Evolutionary conservation across 2,797 vertebrate genomes (phyloP), one percentile per base, ranked within the genome.

Genomic region (Sebastes itinus): DNA sequence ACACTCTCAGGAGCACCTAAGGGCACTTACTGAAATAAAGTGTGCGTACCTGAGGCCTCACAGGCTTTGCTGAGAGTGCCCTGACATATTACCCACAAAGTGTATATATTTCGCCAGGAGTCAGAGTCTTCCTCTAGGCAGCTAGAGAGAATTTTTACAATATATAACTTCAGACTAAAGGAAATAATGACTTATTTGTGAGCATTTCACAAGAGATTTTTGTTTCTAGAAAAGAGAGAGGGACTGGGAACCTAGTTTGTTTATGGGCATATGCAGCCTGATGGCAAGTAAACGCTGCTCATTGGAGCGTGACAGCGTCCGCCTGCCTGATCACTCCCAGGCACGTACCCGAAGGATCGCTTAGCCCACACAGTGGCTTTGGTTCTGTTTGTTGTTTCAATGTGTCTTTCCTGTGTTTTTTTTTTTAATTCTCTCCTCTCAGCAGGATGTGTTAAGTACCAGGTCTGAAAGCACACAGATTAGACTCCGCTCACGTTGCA

Each of bases 381-480:
- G 5, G 49, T 82, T 60, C 10, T 56, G 49, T 80, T 88, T 86
- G 84, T 83, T 87, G 60, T 80, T 78, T 63, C 56, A n/a, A 25
- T 54, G 75, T 79, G 70, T 79, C 33, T 72, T 68, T 74, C 62
- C 20, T 68, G 22, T 22, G 9, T 11, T 42, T 32, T 49, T 27
- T 25, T 11, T 32, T 60, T 10, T 10, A 28, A 64, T 58, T 59
- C 42, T 75, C 38, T 75, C 5, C 35, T 84, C 75, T 81, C 69
- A 77, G 77, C 87, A 73, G 78, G 81, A 89, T 60, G 87, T 68
- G 58, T 72, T 68, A 66, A 80, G 62, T 69, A 87, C 69, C 69
- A 84, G 73, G 78, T 90, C 87, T 88, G 80, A 88, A 77, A 81
- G 61, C 30, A 2, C 64, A 79, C 68, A 89, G 87, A 91, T 91